Conservation (phyloP, 1,140 invertebrate genomes). For the Pinna nobilis region DNA sequence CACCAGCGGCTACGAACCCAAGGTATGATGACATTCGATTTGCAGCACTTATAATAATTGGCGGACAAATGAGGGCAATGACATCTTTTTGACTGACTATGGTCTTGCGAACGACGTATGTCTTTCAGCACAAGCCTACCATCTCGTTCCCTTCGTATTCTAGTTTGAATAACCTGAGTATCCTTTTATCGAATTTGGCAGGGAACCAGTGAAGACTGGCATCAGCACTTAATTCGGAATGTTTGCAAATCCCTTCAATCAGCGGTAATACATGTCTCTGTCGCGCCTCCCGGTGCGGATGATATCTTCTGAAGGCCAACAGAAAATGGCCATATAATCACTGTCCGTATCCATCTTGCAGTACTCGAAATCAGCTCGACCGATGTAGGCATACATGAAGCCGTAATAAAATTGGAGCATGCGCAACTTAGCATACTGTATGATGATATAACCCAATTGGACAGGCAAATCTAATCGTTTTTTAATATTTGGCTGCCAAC, state of each 20-base stretch:
- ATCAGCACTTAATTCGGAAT: not conserved
- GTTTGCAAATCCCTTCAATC: not conserved
- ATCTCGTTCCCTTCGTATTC: constrained; percentile 15
- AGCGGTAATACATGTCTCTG: too few species aligned
- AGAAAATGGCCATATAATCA: constrained; percentile 29
- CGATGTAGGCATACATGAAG: constrained; percentile 33
- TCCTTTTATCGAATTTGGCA: constrained; percentile 12
- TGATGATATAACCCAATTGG: constrained; percentile 44
- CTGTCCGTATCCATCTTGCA: constrained; percentile 46
- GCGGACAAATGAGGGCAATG: not conserved
- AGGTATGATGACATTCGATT: too few species aligned
- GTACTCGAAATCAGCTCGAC: constrained; percentile 27
- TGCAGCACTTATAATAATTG: too few species aligned
- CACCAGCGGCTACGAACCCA: too few species aligned
- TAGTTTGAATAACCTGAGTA: constrained; percentile 16
- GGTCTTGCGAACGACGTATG: constrained; percentile 10
- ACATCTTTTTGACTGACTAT: not conserved
- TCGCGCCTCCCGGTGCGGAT: too few species aligned
- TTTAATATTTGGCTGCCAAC: not conserved
- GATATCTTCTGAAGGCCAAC: too few species aligned
- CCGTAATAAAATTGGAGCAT: constrained; percentile 48
- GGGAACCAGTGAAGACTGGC: constrained; percentile 13
- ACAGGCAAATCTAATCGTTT: constrained; percentile 30
- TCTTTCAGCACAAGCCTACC: constrained; percentile 7
- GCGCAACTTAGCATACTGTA: constrained; percentile 42